A percentile compares a stretch with the other conserved stretches of the same genome.
These are phyloP conservation scores for Oreochromis grahami DNA, from an alignment of 2,797 vertebrate genomes.

Conservation along the genomic window DNA sequence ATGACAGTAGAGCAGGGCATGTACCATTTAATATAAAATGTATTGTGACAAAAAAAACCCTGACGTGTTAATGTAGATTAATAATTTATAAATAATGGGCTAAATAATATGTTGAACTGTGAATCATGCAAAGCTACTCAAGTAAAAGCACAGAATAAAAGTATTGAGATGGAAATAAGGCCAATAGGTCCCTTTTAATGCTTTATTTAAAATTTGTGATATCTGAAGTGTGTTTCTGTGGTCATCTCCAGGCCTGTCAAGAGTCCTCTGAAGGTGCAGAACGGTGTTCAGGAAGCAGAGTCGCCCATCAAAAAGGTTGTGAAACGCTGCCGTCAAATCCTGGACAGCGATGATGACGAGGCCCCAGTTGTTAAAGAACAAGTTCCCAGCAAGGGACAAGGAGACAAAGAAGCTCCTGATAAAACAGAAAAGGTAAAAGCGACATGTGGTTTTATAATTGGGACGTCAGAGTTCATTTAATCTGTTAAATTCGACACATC, in stretches of 20 bases:
- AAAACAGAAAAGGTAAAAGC: slow-evolving; percentile 46
- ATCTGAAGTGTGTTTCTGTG: neutral
- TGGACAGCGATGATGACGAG: slow-evolving; percentile 79
- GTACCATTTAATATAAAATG: neutral
- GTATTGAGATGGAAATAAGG: neutral
- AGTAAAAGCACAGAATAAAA: neutral
- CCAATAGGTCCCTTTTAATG: too few species aligned
- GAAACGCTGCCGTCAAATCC: slow-evolving; percentile 70
- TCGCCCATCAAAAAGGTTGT: slow-evolving; percentile 69
- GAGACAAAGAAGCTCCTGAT: neutral
- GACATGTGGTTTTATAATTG: neutral
- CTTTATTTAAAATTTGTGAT: neutral
- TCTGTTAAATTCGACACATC: too few species aligned
- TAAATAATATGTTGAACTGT: neutral
- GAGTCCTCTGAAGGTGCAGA: slow-evolving; percentile 77
- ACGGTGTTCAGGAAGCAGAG: slow-evolving; percentile 59
- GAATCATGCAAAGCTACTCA: neutral
- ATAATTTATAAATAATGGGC: neutral
- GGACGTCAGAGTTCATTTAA: neutral
- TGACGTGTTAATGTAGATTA: rapidly evolving
- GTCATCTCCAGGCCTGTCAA: slow-evolving; percentile 55
- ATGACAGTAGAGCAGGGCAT: neutral
- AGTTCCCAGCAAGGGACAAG: neutral
- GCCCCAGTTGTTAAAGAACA: slow-evolving; percentile 34
- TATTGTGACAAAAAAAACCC: rapidly evolving